These are phyloP conservation scores for Salticus scenicus DNA, from an alignment of 2,888 invertebrate genomes.

Conservation along the genomic window DNA sequence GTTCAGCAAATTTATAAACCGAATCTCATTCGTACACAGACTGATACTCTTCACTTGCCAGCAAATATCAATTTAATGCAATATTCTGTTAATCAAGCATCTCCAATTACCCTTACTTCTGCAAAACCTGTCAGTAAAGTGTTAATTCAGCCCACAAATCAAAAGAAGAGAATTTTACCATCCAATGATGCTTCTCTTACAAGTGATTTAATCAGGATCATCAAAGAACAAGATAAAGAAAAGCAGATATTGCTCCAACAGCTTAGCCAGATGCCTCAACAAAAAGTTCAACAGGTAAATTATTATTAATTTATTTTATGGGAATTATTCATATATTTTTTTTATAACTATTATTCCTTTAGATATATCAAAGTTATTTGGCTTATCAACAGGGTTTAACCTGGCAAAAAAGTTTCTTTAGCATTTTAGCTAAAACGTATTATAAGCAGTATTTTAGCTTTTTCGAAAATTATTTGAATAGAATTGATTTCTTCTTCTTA, in stretches of 20 bases:
- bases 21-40: slow-evolving; percentile 11
- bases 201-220: slow-evolving; percentile 51
- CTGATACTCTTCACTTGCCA: slow-evolving; percentile 8
- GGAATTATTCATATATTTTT: no score
- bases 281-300: slow-evolving; percentile 72
- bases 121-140: slow-evolving; percentile 33
- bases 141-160: slow-evolving; percentile 20
- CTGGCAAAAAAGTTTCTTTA: no score
- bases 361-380: no score
- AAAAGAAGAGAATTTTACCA: slow-evolving; percentile 40
- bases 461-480: no score
- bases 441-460: no score
- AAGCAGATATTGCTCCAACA: slow-evolving; percentile 70
- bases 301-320: slow-evolving; percentile 8
- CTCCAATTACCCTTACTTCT: slow-evolving; percentile 17
- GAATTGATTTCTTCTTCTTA: no score
- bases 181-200: slow-evolving; percentile 29
- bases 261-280: slow-evolving; percentile 69
- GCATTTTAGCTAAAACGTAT: no score
- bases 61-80: slow-evolving; percentile 49
- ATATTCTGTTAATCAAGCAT: slow-evolving; percentile 33
- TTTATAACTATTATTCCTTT: no score
- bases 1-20: slow-evolving; percentile 37
- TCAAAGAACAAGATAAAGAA: slow-evolving; percentile 68
- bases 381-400: no score